Evolutionary conservation across 2,888 invertebrate species (phyloP).

Genomic region (Galeruca laticollis): DNA sequence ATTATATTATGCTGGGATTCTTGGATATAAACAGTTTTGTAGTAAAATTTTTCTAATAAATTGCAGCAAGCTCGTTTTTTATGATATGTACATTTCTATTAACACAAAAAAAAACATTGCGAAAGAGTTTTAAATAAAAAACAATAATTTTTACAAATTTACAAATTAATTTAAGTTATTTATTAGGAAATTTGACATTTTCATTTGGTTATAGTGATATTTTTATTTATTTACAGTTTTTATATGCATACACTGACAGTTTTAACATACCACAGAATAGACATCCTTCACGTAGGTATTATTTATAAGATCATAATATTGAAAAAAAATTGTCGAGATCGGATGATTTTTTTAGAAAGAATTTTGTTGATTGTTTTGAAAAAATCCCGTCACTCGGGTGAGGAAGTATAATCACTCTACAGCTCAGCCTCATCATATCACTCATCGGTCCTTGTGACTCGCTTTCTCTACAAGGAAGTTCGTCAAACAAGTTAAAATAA

Average conservation of each 20-base stretch:
- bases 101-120: neutral
- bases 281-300: too few species aligned
- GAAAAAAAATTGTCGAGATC: neutral
- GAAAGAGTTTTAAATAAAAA: neutral
- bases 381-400: slow-evolving; percentile 21
- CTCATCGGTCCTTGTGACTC: slow-evolving; percentile 55
- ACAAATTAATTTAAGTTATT: neutral
- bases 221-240: slow-evolving; percentile 7
- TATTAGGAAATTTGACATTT: slow-evolving; percentile 5
- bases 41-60: neutral
- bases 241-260: neutral
- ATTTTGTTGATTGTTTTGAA: slow-evolving; percentile 5
- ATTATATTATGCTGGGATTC: too few species aligned
- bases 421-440: slow-evolving; percentile 57
- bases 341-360: slow-evolving; percentile 6
- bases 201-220: neutral
- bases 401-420: slow-evolving; percentile 36
- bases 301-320: too few species aligned
- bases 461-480: slow-evolving; percentile 48
- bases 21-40: too few species aligned
- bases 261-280: neutral
- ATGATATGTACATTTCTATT: slow-evolving; percentile 17
- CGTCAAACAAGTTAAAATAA: slow-evolving; percentile 53
- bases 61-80: neutral
- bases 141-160: neutral